Evolutionary conservation across 2,888 invertebrate species (phyloP), one percentile per base, ranked within the genome.

Genomic region (Rhodophaea formosa): DNA sequence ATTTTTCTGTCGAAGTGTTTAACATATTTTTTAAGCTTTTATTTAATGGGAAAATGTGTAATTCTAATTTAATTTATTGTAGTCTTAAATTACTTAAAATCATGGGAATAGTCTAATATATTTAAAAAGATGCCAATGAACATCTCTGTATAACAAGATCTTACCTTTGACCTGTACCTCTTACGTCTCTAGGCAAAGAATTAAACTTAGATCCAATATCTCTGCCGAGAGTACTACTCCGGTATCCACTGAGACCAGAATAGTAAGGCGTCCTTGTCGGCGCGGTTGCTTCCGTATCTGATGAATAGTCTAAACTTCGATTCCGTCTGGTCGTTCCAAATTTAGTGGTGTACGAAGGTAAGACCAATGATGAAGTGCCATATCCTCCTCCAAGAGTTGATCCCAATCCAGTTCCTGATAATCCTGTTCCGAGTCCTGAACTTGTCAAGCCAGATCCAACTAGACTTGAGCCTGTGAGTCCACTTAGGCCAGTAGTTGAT

Each of bases 231-330:
- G 91, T 90, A 60, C 90, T 90, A 75, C 91, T 91, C 58, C 89
- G 79, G 58, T 91, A 91, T 23, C 91, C 89, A 68, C 89, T 89
- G 44, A 91, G 75, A 12, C 90, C 93, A 69, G 95, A 95, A 82
- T 96, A 96, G 77, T 96, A 96, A 55, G 96, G 95, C 66, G 91
- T 80, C 62, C 95, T 92, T 12, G 95, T 94, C 7, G 96, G 96
- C 62, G 95, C 95, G 0, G 96, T 96, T n/a, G 97, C 96, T 90
- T 99, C 98, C 0, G 98, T 98, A 79, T 98, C 98, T 53, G 98
- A 98, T 23, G 98, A 98, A 84, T 97, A 97, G 86, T 97, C 97
- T 79, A 98, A 89, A 66, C 95, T 96, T 70, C 96, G 92, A 71
- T 96, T 95, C 64, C 97, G 93, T 72, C 96, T 93, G 1, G 94